phyloP scores from a whole-genome alignment of 2,797 vertebrate genomes.

The Buceros bicornis region DNA sequence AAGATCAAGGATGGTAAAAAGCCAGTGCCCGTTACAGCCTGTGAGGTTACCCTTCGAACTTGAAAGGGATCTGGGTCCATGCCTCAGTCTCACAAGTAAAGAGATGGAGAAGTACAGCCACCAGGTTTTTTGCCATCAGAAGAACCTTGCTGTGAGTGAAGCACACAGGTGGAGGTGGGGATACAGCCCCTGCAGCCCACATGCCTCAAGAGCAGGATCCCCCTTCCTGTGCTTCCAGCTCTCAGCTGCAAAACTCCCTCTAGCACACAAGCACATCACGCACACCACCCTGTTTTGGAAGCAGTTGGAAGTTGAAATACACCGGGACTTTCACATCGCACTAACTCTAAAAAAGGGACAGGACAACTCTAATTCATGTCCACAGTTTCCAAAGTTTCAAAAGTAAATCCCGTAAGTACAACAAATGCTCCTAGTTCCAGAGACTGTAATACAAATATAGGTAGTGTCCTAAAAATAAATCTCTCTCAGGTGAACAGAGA shows the following conservation, averaged over 20 bases:
- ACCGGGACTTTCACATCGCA: background rate
- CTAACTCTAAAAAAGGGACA: background rate
- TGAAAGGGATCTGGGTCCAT: background rate
- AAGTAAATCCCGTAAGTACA: background rate
- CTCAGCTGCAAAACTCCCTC: background rate
- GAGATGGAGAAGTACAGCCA: background rate
- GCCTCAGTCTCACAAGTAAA: background rate
- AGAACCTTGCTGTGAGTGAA: background rate
- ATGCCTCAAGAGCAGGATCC: background rate
- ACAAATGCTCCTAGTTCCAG: background rate
- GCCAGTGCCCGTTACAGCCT: background rate
- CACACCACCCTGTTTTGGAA: background rate
- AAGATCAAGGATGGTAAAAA: background rate
- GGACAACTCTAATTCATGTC: background rate
- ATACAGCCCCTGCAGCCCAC: background rate
- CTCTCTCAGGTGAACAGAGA: background rate
- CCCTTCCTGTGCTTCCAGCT: background rate
- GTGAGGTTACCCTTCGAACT: background rate
- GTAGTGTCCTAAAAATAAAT: constrained; percentile 23
- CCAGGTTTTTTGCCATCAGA: background rate
- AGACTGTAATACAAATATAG: background rate
- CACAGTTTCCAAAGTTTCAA: background rate
- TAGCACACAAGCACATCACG: background rate
- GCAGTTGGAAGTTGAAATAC: background rate
- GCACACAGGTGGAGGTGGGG: rapidly evolving